Evolutionary conservation across 2,113 vertebrate genomes (phyloP).

Genomic region (Dasyornis broadbenti): DNA sequence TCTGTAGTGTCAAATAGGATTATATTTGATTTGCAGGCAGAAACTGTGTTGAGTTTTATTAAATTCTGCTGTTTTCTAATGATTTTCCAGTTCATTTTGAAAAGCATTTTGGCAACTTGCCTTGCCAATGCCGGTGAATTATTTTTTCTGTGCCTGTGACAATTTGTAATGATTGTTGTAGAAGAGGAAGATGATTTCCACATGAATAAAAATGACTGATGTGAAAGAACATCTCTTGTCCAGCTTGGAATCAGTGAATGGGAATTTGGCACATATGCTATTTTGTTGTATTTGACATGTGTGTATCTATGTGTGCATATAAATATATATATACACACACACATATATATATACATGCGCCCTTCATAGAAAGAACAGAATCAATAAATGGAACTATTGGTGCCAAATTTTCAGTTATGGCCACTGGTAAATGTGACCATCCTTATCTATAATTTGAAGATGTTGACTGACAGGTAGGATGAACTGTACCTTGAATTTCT

Average conservation of each 20-base stretch:
- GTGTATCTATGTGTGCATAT: fast-evolving
- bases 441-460: not conserved
- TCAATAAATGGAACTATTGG: not conserved
- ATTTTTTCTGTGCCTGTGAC: not conserved
- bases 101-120: not conserved
- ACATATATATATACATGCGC: too few species aligned
- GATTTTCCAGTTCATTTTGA: not conserved
- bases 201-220: not conserved
- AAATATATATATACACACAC: fast-evolving
- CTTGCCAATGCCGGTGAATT: fast-evolving
- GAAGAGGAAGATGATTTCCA: not conserved
- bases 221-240: not conserved
- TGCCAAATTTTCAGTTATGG: not conserved
- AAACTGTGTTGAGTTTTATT: not conserved
- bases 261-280: not conserved
- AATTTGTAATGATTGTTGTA: not conserved
- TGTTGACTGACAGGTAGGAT: not conserved
- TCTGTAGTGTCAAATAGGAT: not conserved
- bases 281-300: not conserved
- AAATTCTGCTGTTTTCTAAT: not conserved
- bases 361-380: not conserved
- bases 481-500: not conserved
- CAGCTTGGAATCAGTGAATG: not conserved
- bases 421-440: not conserved
- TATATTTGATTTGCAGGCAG: not conserved